Conservation (phyloP, 2,797 vertebrate genomes). For the Eurystomus glaucurus region DNA sequence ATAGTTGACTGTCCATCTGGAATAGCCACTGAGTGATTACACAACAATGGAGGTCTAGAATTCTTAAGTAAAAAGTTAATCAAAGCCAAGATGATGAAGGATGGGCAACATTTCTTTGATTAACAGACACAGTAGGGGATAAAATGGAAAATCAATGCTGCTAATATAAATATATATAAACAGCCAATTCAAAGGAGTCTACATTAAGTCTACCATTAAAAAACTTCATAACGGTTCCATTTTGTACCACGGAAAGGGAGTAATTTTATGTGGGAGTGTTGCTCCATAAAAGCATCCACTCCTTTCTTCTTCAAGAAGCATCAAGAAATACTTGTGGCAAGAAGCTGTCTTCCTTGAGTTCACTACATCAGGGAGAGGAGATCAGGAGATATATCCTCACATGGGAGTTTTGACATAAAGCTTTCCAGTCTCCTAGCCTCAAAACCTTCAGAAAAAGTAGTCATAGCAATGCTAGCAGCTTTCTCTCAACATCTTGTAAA, state of each 20-base stretch:
- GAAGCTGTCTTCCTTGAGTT: neutral
- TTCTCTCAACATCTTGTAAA: neutral
- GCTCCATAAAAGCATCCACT: fast-evolving
- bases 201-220: neutral
- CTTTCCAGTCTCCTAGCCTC: neutral
- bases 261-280: neutral
- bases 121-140: neutral
- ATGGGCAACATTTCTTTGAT: conserved; percentile 40
- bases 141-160: conserved; percentile 38
- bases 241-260: neutral
- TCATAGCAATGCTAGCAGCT: neutral
- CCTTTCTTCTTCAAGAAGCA: neutral
- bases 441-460: neutral
- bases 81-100: conserved; percentile 54
- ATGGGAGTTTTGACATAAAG: neutral
- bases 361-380: neutral
- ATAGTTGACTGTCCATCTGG: conserved; percentile 34
- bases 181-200: neutral
- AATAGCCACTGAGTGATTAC: conserved; percentile 23
- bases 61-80: conserved; percentile 60
- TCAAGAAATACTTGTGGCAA: neutral
- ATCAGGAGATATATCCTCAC: neutral
- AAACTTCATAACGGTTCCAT: neutral
- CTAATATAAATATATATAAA: neutral
- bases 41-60: conserved; percentile 18